These are phyloP conservation scores for Hylaea fasciaria DNA, from an alignment of 2,888 invertebrate genomes.

Conservation along the genomic window DNA sequence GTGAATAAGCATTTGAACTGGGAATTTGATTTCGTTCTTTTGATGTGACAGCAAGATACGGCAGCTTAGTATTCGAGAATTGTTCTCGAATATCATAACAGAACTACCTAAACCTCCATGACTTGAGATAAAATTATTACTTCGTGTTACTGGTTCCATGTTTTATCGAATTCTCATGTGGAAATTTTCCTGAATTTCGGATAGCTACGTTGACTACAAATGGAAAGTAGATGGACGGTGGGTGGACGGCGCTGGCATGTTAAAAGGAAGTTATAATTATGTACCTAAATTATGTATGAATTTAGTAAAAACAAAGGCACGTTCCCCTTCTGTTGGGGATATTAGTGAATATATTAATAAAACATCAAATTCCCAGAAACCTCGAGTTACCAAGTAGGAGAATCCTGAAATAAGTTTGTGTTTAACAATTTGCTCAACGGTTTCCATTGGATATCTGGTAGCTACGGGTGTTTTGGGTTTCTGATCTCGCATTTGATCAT, in stretches of 20 bases:
- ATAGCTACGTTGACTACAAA: too few relatives aligned
- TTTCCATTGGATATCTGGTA: background rate
- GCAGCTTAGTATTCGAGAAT: slow-evolving; percentile 47
- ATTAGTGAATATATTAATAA: background rate
- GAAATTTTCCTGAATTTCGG: too few relatives aligned
- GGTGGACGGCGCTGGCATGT: too few relatives aligned
- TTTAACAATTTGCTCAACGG: background rate
- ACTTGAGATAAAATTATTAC: slow-evolving; percentile 9
- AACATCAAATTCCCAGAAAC: background rate
- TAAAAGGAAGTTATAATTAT: too few relatives aligned
- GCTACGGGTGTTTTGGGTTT: background rate
- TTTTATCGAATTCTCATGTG: too few relatives aligned
- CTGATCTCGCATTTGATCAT: background rate
- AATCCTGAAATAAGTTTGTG: background rate
- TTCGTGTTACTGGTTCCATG: background rate
- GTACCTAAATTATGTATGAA: too few relatives aligned
- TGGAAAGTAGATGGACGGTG: too few relatives aligned
- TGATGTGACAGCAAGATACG: slow-evolving; percentile 42
- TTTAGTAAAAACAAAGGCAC: too few relatives aligned
- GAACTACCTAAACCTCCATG: slow-evolving; percentile 20
- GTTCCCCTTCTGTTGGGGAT: too few relatives aligned
- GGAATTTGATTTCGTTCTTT: slow-evolving; percentile 51
- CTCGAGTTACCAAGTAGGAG: background rate
- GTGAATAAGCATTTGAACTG: slow-evolving; percentile 50
- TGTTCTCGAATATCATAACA: slow-evolving; percentile 41